Base-by-base conservation (phyloP, 37 sponge, comb jelly and placozoan species). In the Agelas oroides region DNA sequence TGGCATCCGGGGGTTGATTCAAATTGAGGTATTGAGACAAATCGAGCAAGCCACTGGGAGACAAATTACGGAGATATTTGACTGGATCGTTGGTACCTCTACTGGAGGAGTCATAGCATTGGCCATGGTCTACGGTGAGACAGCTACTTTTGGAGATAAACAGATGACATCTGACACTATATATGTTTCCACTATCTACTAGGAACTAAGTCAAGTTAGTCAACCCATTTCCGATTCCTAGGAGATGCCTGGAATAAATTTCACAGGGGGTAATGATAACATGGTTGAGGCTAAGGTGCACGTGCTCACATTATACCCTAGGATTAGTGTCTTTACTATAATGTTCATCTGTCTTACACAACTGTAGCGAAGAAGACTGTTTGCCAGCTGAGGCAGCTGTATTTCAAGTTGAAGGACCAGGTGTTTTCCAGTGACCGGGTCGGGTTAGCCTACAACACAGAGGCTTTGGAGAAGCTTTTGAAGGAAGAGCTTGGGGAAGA, bases 91-190 rank as follows among this genome's bases (percentile, higher is more conserved):
- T 35, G 89, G 83, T 20, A 88, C 83, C 76, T 69, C 71, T 21
- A 82, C 84, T 32, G 89, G 89, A 2, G 89, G 89, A 0, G 77
- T 88, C 1, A 58, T 88, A 23, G 89, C 89, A 19, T 71, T 88
- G 63, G 89, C 60, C 2, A 28, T 88, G n/a, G 89, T 88, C 71
- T 88, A 88, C 30, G 35, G 81, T 80, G 55, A n/a, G 78, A 38
- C 8, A 46, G 46, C n/a, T n/a, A n/a, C n/a, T n/a, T n/a, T n/a
- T n/a, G n/a, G n/a, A n/a, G n/a, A n/a, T n/a, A n/a, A n/a, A n/a
- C n/a, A n/a, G n/a, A n/a, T n/a, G n/a, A n/a, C n/a, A n/a, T n/a
- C n/a, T n/a, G n/a, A n/a, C n/a, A n/a, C n/a, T n/a, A n/a, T n/a
- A n/a, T n/a, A n/a, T n/a, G n/a, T n/a, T n/a, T n/a, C n/a, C n/a